Base-by-base conservation (phyloP, 2,113 vertebrate genomes). In the Lanius collurio region DNA sequence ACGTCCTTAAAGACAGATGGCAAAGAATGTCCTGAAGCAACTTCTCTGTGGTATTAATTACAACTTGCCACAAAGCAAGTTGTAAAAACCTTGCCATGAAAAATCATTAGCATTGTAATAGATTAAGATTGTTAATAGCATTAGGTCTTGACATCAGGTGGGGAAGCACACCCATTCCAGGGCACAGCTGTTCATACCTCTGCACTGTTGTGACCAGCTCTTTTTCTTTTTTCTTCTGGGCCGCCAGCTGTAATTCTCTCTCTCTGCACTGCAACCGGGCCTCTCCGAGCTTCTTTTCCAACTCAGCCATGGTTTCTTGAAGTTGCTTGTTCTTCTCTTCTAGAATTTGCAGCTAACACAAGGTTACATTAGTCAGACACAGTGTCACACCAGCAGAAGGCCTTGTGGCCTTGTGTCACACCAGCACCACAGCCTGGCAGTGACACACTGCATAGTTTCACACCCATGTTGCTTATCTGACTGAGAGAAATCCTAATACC, bases 171-270 rank as follows among this genome's bases (percentile, higher is more conserved):
- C 1, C 7, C 13, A 2, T 26, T 49, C 15, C 55, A 49, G 37
- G 46, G n/a, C 31, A 73, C 39, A 88, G 68, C n/a, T 92, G 44
- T 56, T 85, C 91, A n/a, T 98, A 99, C 99, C 99, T 99, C 93
- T 99, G 99, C 18, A 99, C 99, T 22, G 99, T 98, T 15, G 98
- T 97, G 28, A 99, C 97, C 90, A 99, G 95, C 77, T 99, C 99
- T 88, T 98, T 98, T 94, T 99, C 99, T 56, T 99, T 99, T 90
- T 98, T 98, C 87, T 98, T 97, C 96, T 99, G 99, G 91, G 97
- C 98, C 10, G 97, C 96, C n/a, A 99, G 97, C 55, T 99, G 98
- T 6, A 97, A 39, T 31, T 99, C 98, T 91, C 98, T 99, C 68
- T 99, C 98, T 94, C 97, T 97, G 93, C 98, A 97, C 50, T 98